Conservation (phyloP, 2,113 vertebrate species). For the Nesogale talazaci region DNA sequence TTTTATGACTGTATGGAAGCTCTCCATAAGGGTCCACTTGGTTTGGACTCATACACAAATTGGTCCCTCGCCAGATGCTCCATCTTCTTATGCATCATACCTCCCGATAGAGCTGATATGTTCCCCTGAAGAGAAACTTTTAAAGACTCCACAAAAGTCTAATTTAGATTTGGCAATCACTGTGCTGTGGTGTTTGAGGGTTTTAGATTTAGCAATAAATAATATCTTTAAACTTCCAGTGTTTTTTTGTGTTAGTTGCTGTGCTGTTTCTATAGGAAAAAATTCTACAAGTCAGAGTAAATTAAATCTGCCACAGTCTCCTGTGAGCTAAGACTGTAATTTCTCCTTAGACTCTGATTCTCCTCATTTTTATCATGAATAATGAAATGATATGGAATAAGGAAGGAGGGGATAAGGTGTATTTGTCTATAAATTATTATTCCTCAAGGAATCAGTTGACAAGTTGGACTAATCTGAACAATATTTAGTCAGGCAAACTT, state of each 20-base stretch:
- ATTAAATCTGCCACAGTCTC: conserved; percentile 82
- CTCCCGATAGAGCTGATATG: conserved; percentile 84
- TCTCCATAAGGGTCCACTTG: conserved; percentile 82
- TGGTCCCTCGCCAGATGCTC: conserved; percentile 85
- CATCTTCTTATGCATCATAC: conserved; percentile 84
- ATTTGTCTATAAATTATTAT: conserved; percentile 69
- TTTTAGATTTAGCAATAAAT: conserved; percentile 86
- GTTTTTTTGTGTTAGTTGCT: conserved; percentile 84
- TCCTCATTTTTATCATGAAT: conserved; percentile 79
- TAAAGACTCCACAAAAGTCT: conserved; percentile 67
- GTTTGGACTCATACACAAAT: conserved; percentile 80
- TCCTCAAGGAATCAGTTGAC: conserved; percentile 66
- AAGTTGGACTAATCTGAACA: conserved; percentile 65
- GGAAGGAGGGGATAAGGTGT: background rate
- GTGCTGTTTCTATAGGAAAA: conserved; percentile 66
- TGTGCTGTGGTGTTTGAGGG: conserved; percentile 80
- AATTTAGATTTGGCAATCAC: conserved; percentile 86
- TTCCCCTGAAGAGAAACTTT: conserved; percentile 82
- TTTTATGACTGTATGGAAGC: conserved; percentile 79
- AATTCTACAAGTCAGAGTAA: conserved; percentile 73
- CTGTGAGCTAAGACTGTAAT: conserved; percentile 73
- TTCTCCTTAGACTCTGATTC: conserved; percentile 44
- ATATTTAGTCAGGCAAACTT: conserved; percentile 49
- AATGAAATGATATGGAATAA: conserved; percentile 56
- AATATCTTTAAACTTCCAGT: conserved; percentile 83